Evolutionary conservation across 2,113 vertebrate species (phyloP).

Genomic region (Onychostruthus taczanowskii): DNA sequence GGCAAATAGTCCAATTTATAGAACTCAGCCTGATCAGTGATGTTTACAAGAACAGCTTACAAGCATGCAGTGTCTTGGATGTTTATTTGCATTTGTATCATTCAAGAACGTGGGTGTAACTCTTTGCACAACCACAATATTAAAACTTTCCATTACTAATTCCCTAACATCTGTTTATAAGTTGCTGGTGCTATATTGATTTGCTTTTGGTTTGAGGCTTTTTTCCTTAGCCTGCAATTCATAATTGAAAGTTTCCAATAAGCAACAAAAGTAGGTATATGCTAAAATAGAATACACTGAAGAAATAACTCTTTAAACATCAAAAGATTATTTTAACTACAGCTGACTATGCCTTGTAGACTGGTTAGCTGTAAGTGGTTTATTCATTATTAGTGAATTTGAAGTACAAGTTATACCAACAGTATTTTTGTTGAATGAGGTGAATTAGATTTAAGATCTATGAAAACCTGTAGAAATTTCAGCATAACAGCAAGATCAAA

Average conservation of each 20-base stretch:
- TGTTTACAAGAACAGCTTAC: background rate
- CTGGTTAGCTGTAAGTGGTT: background rate
- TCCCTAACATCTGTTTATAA: constrained; percentile 18
- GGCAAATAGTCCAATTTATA: fast-evolving
- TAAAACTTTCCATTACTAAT: constrained; percentile 25
- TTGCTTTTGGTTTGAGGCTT: background rate
- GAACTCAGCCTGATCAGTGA: background rate
- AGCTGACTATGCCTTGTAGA: background rate
- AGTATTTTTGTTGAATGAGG: background rate
- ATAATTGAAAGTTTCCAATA: background rate
- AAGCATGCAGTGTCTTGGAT: background rate
- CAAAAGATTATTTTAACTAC: background rate
- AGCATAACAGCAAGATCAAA: background rate
- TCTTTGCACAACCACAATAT: background rate
- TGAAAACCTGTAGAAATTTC: background rate
- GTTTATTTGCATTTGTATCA: background rate
- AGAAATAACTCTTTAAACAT: background rate
- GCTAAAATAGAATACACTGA: background rate
- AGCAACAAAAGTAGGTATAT: background rate
- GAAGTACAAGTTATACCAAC: background rate
- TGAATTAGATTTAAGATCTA: background rate
- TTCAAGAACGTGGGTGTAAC: constrained; percentile 26
- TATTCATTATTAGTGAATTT: background rate
- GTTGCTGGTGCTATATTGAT: background rate
- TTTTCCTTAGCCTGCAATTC: background rate